Evolutionary conservation across 2,797 vertebrate genomes (phyloP), one percentile per base, ranked within the genome.

Genomic region (Clarias fuscus): DNA sequence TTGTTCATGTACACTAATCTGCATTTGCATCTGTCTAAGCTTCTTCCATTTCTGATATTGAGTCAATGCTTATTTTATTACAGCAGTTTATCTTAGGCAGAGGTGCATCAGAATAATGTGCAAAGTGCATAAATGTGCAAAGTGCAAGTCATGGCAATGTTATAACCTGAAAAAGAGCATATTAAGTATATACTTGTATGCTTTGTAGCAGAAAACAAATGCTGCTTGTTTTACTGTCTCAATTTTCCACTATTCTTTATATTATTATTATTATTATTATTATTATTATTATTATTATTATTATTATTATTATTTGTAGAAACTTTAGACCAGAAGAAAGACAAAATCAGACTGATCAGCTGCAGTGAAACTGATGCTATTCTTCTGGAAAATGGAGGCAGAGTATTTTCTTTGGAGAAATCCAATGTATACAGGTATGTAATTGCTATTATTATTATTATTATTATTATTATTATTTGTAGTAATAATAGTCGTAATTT

Each of bases 341-440:
- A 24, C 10, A 82, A 82, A 56, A 58, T 70, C 81, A 58, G 65
- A 70, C 65, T 82, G 81, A 82, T 82, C 27, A 56, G n/a, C 27
- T 82, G 64, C 24, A 27, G 81, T 70, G 81, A 82, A 4, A 6
- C 27, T 37, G 27, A 58, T 70, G 64, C 65, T 58, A n/a, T 82
- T 18, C 81, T 82, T 15, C 64, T 82, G 65, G 27, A 43, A 33
- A 20, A 58, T 58, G 81, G 48, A 70, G 81, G 48, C 17, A 82
- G 4, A 56, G 0, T 58, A 70, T 11, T 82, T 58, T 70, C 81
- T 33, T 24, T 82, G 65, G 81, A 56, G 43, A 58, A 70, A 53
- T 33, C 81, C 3, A 33, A 70, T 70, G 7, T 30, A 33, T 82
- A 48, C 81, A 82, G 81, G 81, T 11, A 82, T 33, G 65, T 70